These are phyloP conservation scores for Epinephelus moara DNA, from an alignment of 2,113 vertebrate genomes.

Conservation along the genomic window DNA sequence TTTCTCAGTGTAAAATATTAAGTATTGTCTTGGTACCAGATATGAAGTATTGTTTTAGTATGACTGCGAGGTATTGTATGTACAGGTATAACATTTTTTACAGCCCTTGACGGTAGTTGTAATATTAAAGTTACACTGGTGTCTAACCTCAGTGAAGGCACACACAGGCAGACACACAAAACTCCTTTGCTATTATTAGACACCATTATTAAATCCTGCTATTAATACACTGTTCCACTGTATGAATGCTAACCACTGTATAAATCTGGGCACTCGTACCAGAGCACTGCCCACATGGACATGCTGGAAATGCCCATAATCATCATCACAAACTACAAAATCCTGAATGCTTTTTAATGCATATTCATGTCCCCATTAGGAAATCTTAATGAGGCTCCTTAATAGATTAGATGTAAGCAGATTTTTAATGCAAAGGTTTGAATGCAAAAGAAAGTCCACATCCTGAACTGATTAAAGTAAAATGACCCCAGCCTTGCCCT, in stretches of 20 bases:
- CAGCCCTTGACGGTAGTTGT: background rate
- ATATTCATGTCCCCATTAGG: background rate
- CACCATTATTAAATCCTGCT: background rate
- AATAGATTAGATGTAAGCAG: background rate
- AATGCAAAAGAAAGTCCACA: background rate
- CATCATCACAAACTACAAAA: background rate
- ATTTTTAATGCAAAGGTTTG: conserved; percentile 8
- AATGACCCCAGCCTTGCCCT: background rate
- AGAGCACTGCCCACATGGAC: background rate
- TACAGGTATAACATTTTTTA: background rate
- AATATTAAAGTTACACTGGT: background rate
- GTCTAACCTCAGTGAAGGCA: too few relatives aligned
- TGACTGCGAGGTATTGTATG: background rate
- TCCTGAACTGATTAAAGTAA: background rate
- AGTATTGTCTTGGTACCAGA: background rate
- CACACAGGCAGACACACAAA: background rate
- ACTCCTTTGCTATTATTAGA: background rate
- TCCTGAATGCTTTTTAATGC: background rate
- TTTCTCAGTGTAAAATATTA: too few relatives aligned
- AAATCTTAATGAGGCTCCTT: background rate
- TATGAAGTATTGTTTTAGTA: too few relatives aligned
- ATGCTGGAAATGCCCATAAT: background rate
- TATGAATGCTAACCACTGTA: background rate
- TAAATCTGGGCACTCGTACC: background rate
- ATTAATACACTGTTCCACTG: background rate